Evolutionary conservation across 2,888 invertebrate genomes (phyloP), one percentile per base, ranked within the genome.

Genomic region (Celastrina argiolus): DNA sequence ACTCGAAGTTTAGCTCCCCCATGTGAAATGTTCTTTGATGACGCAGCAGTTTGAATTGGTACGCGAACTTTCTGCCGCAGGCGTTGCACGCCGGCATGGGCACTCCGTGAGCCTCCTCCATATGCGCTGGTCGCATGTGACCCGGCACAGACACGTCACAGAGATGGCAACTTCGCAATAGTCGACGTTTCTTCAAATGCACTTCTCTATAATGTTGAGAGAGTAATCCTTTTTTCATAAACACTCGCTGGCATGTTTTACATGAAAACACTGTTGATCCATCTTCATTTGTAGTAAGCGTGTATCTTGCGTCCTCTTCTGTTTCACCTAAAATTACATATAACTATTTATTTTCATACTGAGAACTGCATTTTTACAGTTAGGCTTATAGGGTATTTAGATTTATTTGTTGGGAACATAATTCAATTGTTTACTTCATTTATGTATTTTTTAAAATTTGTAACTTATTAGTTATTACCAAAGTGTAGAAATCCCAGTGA

Each of bases 51-150:
- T 72, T 71, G 64, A 67, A 70, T 0, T 77, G 76, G 56, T 70
- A 80, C 0, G 74, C 69, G 69, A 81, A 82, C 56, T 80, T 82
- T 65, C 76, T 79, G 3, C 77, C 80, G 68, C 82, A 82, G 0
- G 76, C 78, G 2, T 74, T 72, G 64, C 82, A 82, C 0, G 70
- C 74, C 0, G 82, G 82, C 0, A 76, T 73, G 1, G 75, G 76
- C 3, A 81, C 72, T 0, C 76, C 77, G 63, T 82, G 82, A 2
- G 69, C 77, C 56, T 74, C 72, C 64, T 82, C 82, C 5, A 81
- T 10, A 22, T 82, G 82, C 0, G 68, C 75, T 0, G 80, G 76
- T 26, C 78, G 71, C 1, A 74, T 41, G 22, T 80, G 68, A 0
- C 69, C 75, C 0, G 81, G 77, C 1, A 83, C 69, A 69, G 68